phyloP scores from a whole-genome alignment of 2,888 invertebrate genomes.

The Orthosia incerta region DNA sequence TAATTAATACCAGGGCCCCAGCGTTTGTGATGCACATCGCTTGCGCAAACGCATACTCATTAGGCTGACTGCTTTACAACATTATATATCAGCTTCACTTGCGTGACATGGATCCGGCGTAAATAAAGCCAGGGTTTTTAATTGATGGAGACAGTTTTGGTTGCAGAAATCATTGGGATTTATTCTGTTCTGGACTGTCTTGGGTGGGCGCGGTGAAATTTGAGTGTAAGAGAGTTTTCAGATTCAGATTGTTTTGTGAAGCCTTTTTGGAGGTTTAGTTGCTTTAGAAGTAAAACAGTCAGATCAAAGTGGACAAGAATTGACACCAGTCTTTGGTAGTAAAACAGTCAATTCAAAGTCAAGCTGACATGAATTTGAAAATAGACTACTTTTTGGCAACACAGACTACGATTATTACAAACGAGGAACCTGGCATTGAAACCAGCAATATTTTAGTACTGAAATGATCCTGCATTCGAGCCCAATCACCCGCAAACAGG shows the following conservation, averaged over 20 bases:
- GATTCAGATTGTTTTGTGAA: neutral
- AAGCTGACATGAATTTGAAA: neutral
- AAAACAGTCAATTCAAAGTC: neutral
- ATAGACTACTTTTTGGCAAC: constrained; percentile 38
- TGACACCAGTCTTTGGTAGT: neutral
- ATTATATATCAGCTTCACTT: constrained; percentile 76
- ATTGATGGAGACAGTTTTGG: constrained; percentile 57
- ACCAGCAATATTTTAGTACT: constrained; percentile 24
- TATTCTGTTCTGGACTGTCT: constrained; percentile 18
- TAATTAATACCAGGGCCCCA: constrained; percentile 64
- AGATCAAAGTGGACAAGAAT: too few species aligned
- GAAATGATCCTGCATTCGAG: constrained; percentile 38
- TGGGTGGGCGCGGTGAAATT: constrained; percentile 29
- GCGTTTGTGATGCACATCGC: constrained; percentile 61
- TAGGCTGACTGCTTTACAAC: constrained; percentile 83
- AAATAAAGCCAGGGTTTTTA: constrained; percentile 59
- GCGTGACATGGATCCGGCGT: constrained; percentile 71
- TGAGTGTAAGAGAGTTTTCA: neutral
- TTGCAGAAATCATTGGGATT: constrained; percentile 31
- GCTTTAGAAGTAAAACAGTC: neutral
- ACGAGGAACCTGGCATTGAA: constrained; percentile 38
- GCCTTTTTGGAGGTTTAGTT: neutral
- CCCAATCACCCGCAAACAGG: constrained; percentile 51
- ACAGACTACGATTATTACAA: constrained; percentile 8
- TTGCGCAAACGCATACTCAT: constrained; percentile 76